A percentile compares a stretch with the other conserved stretches of the same genome.
Conservation (phyloP, 1,140 invertebrate species). For the Polypedilum vanderplanki region DNA sequence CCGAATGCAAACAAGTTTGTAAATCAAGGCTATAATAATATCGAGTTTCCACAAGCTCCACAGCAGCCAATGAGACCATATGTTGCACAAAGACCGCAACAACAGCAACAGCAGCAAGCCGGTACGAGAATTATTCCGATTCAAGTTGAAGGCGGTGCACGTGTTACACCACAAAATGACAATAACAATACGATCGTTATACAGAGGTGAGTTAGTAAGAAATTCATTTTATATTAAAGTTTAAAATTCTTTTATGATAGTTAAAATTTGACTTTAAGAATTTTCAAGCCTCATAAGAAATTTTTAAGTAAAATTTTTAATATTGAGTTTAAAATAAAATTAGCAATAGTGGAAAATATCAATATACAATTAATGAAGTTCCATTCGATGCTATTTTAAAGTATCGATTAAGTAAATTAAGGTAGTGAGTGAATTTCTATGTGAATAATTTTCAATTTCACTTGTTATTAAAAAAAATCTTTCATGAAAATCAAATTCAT, state of each 20-base stretch:
- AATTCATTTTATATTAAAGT: no score
- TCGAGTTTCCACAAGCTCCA: slow-evolving; percentile 33
- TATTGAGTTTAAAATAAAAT: slow-evolving; percentile 18
- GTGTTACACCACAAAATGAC: not conserved
- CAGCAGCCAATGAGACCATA: slow-evolving; percentile 30
- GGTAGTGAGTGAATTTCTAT: slow-evolving; percentile 35
- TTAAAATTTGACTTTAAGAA: no score
- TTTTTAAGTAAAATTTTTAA: no score
- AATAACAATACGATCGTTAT: slow-evolving; percentile 36
- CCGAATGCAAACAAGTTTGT: slow-evolving; percentile 45
- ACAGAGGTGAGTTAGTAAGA: slow-evolving; percentile 41
- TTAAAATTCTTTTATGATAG: no score
- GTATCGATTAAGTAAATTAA: slow-evolving; percentile 42
- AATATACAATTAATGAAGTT: slow-evolving; percentile 42
- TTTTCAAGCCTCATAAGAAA: no score
- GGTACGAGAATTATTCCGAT: slow-evolving; percentile 40
- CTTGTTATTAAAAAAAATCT: not conserved
- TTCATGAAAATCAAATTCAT: slow-evolving; percentile 32
- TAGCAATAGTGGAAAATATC: slow-evolving; percentile 39
- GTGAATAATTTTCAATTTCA: not conserved
- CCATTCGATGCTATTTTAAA: slow-evolving; percentile 43
- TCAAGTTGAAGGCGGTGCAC: slow-evolving; percentile 38
- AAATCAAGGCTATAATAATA: slow-evolving; percentile 42
- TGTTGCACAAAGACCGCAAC: slow-evolving; percentile 32
- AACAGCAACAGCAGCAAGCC: slow-evolving; percentile 37